Percentiles rank a stretch among this genome's conserved stretches.
These are phyloP conservation scores for Labia minor DNA, from an alignment of 2,888 invertebrate genomes.

Conservation along the genomic window DNA sequence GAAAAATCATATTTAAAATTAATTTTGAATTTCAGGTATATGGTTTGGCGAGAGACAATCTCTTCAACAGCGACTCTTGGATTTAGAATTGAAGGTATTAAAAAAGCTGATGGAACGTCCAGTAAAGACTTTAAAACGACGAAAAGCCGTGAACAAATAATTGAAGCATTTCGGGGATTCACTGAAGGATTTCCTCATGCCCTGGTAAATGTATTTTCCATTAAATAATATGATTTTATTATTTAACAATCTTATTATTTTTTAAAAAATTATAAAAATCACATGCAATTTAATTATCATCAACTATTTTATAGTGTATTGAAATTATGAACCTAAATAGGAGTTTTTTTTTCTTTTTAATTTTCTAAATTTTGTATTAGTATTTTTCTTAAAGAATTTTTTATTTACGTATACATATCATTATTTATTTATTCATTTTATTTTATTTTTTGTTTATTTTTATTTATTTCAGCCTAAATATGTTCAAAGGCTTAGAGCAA, in stretches of 20 bases:
- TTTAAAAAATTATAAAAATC: neutral
- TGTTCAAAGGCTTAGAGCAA: conserved; percentile 71
- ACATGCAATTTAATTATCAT: neutral
- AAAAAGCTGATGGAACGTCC: conserved; percentile 78
- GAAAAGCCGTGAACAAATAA: conserved; percentile 64
- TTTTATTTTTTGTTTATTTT: conserved; percentile 1
- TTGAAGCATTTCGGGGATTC: conserved; percentile 69
- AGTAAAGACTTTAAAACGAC: conserved; percentile 94
- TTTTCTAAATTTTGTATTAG: too few species aligned
- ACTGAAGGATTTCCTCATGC: conserved; percentile 66
- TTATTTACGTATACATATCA: too few species aligned
- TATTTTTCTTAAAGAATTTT: too few species aligned
- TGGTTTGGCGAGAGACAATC: conserved; percentile 94
- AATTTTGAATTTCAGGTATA: conserved; percentile 45
- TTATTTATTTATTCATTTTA: too few species aligned
- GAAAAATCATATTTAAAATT: too few species aligned
- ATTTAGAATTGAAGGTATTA: conserved; percentile 91
- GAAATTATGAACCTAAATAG: too few species aligned
- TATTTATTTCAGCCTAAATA: conserved; percentile 59
- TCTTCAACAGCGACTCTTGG: conserved; percentile 94
- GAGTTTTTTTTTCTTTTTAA: too few species aligned
- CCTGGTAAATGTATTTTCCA: conserved; percentile 53
- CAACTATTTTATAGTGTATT: neutral
- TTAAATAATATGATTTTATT: too few species aligned
- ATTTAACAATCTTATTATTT: neutral